phyloP scores from a whole-genome alignment of 2,888 invertebrate genomes.

The Leistus spinibarbis region DNA sequence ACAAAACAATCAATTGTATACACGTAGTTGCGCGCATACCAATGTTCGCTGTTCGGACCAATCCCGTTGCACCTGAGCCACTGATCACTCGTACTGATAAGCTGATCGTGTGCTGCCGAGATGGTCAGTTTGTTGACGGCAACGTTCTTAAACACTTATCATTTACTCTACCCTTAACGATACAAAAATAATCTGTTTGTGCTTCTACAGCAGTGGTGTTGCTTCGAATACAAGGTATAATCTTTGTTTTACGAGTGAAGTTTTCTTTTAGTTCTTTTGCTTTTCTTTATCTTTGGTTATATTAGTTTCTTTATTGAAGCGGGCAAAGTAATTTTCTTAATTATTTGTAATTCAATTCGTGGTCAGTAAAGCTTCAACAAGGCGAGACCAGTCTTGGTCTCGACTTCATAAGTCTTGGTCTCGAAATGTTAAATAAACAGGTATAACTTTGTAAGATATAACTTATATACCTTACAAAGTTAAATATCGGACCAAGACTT shows the following conservation, averaged over 20 bases:
- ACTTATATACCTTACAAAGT: too few species aligned
- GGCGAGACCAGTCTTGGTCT: too few species aligned
- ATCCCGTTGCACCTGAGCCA: constrained; percentile 51
- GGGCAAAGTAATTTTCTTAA: too few species aligned
- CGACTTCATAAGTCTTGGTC: too few species aligned
- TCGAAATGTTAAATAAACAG: too few species aligned
- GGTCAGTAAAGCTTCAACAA: too few species aligned
- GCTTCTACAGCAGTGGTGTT: background rate
- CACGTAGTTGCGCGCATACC: constrained; percentile 53
- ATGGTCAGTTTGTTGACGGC: constrained; percentile 54
- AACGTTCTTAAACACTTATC: constrained; percentile 28
- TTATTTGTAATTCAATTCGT: too few species aligned
- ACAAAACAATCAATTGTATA: constrained; percentile 56
- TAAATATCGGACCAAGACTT: too few species aligned
- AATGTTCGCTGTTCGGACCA: constrained; percentile 47
- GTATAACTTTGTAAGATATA: too few species aligned
- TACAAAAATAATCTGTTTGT: background rate
- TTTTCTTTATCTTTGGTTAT: too few species aligned
- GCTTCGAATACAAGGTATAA: background rate
- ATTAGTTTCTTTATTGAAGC: too few species aligned
- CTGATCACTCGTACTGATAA: constrained; percentile 52
- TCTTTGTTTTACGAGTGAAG: background rate
- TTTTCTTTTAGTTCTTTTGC: background rate
- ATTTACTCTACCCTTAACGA: background rate
- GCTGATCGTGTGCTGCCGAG: constrained; percentile 53